These are phyloP conservation scores for Ashinkailepas kermadecensis DNA, from an alignment of 2,888 invertebrate genomes.

Conservation along the genomic window DNA sequence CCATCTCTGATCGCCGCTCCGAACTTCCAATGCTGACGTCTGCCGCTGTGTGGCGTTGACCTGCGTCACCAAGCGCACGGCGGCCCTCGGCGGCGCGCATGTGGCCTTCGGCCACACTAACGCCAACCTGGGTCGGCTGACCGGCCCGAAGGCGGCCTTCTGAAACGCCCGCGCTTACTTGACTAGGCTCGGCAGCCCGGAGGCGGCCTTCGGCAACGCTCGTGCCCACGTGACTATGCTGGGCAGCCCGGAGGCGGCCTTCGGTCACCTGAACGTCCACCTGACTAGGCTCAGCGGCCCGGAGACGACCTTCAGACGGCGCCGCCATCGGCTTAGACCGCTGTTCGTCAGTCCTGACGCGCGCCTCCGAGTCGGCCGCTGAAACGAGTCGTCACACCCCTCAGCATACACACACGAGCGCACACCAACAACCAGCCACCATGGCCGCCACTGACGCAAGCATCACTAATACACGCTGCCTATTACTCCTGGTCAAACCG, in stretches of 20 bases:
- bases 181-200: background rate
- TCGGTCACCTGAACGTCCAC: background rate
- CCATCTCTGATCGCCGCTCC: background rate
- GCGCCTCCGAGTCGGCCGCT: background rate
- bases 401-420: too few relatives aligned
- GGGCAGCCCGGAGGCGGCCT: background rate
- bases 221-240: background rate
- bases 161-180: background rate
- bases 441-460: too few relatives aligned
- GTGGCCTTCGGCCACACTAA: background rate
- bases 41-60: too few relatives aligned
- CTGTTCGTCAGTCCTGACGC: background rate
- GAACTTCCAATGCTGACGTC: too few relatives aligned
- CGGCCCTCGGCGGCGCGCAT: too few relatives aligned
- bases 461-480: too few relatives aligned
- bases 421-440: too few relatives aligned
- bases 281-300: background rate
- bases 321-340: background rate
- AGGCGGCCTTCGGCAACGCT: background rate
- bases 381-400: background rate
- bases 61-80: too few relatives aligned
- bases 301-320: background rate
- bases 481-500: too few relatives aligned
- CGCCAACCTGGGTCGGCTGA: background rate
- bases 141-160: background rate